Percentiles rank a stretch among this genome's conserved stretches.
phyloP scores from a whole-genome alignment of 2,888 invertebrate species.

The Mythimna loreyi region DNA sequence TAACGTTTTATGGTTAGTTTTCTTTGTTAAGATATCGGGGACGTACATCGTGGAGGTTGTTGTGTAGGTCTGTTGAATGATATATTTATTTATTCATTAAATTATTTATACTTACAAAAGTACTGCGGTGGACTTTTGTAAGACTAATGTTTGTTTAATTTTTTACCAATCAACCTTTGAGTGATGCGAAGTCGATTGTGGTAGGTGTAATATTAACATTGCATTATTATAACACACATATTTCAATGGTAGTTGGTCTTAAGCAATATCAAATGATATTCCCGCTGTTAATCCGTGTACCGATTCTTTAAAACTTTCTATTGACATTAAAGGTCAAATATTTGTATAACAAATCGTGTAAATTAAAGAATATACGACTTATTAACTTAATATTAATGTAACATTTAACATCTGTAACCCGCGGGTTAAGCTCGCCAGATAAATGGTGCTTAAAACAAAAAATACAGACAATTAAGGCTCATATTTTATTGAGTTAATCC shows the following conservation, averaged over 20 bases:
- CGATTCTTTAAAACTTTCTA: slow-evolving; percentile 1
- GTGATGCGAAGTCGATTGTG: too few relatives aligned
- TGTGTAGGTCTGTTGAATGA: too few relatives aligned
- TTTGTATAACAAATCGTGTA: slow-evolving; percentile 12
- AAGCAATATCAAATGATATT: background rate
- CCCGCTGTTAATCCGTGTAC: background rate
- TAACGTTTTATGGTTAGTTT: slow-evolving; percentile 16
- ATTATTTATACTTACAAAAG: too few relatives aligned
- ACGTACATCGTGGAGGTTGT: background rate
- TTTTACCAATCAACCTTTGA: too few relatives aligned
- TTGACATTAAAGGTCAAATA: slow-evolving; percentile 15
- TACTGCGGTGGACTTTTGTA: too few relatives aligned
- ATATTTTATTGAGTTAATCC: slow-evolving; percentile 41
- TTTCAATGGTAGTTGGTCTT: too few relatives aligned
- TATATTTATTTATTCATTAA: too few relatives aligned
- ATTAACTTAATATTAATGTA: slow-evolving; percentile 37
- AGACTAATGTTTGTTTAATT: too few relatives aligned
- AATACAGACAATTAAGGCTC: slow-evolving; percentile 33
- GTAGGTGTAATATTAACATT: too few relatives aligned
- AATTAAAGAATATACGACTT: slow-evolving; percentile 20
- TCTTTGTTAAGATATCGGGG: slow-evolving; percentile 16
- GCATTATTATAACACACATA: too few relatives aligned
- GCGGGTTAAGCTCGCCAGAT: slow-evolving; percentile 39
- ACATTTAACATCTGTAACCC: slow-evolving; percentile 34
- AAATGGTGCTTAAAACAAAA: slow-evolving; percentile 54